Conservation (phyloP, 2,113 vertebrate species). For the Pica pica region DNA sequence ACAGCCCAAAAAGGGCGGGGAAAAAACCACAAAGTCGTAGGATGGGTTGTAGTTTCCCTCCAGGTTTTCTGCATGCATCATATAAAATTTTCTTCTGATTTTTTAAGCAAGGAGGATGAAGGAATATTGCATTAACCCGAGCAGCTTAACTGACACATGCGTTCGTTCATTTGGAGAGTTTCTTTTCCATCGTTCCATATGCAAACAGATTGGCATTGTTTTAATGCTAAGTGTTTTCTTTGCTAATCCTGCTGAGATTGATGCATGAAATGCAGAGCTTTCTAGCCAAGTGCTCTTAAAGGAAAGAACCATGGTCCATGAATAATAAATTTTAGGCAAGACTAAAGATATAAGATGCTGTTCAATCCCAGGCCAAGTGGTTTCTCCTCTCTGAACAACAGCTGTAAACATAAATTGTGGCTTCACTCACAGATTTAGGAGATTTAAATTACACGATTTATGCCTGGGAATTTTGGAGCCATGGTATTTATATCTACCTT, state of each 20-base stretch:
- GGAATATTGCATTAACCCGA: background rate
- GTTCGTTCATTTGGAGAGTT: background rate
- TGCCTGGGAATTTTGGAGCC: slow-evolving; percentile 15
- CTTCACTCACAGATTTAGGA: slow-evolving; percentile 8
- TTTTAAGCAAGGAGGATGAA: background rate
- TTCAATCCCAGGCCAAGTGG: background rate
- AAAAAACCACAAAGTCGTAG: slow-evolving; percentile 50
- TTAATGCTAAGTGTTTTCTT: slow-evolving; percentile 61
- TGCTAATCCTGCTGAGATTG: slow-evolving; percentile 54
- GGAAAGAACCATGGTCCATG: background rate
- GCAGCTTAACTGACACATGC: background rate
- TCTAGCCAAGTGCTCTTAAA: slow-evolving; percentile 17
- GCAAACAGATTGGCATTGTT: slow-evolving; percentile 39
- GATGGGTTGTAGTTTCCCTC: slow-evolving; percentile 44
- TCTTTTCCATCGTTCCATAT: slow-evolving; percentile 29
- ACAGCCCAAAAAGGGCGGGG: slow-evolving; percentile 21
- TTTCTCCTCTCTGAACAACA: slow-evolving; percentile 25
- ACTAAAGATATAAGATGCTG: slow-evolving; percentile 33
- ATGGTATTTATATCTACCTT: background rate
- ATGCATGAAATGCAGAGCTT: slow-evolving; percentile 48
- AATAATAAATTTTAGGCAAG: slow-evolving; percentile 64
- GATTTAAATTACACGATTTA: slow-evolving; percentile 30
- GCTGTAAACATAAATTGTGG: slow-evolving; percentile 29
- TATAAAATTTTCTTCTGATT: background rate
- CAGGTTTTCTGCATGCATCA: slow-evolving; percentile 39